Conservation (phyloP, 1,140 invertebrate genomes). For the Proales similis region DNA sequence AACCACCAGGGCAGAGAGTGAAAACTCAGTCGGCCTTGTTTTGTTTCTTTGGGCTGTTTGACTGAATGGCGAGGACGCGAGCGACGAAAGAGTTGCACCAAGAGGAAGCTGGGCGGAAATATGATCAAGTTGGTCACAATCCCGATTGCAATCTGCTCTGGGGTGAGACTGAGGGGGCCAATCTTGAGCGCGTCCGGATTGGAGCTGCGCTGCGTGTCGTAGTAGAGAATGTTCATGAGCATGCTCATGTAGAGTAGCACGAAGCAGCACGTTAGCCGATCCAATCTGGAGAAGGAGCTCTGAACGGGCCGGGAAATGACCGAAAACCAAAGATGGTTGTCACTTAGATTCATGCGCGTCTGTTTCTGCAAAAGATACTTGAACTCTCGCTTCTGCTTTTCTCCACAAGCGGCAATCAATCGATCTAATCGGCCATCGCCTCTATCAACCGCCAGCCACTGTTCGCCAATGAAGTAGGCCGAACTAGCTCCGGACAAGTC, state of each 20-base stretch:
- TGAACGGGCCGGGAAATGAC: conserved; percentile 55
- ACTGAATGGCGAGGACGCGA: conserved; percentile 43
- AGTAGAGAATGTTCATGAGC: conserved; percentile 60
- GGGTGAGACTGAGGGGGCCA: conserved; percentile 54
- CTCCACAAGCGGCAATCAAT: conserved; percentile 46
- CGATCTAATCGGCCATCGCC: conserved; percentile 58
- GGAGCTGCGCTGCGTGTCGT: conserved; percentile 44
- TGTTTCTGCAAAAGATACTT: not conserved
- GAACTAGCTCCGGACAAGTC: conserved; percentile 58
- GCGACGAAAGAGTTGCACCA: conserved; percentile 55
- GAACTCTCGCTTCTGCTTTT: not conserved
- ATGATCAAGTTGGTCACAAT: conserved; percentile 51
- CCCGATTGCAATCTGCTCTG: conserved; percentile 50
- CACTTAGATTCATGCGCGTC: conserved; percentile 39
- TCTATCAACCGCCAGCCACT: conserved; percentile 59
- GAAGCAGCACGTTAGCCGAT: conserved; percentile 57
- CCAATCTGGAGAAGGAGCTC: conserved; percentile 49
- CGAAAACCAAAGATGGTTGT: conserved; percentile 60
- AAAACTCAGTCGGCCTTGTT: not conserved
- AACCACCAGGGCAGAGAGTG: conserved; percentile 57
- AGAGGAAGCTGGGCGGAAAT: conserved; percentile 57
- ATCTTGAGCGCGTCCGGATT: conserved; percentile 46
- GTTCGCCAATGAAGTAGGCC: conserved; percentile 55
- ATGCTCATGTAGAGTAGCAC: conserved; percentile 57
- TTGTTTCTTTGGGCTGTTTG: not conserved